Percentiles rank a stretch among this genome's conserved stretches.
These are phyloP conservation scores for Heliconius erato DNA, from an alignment of 2,888 invertebrate genomes.

Conservation along the genomic window DNA sequence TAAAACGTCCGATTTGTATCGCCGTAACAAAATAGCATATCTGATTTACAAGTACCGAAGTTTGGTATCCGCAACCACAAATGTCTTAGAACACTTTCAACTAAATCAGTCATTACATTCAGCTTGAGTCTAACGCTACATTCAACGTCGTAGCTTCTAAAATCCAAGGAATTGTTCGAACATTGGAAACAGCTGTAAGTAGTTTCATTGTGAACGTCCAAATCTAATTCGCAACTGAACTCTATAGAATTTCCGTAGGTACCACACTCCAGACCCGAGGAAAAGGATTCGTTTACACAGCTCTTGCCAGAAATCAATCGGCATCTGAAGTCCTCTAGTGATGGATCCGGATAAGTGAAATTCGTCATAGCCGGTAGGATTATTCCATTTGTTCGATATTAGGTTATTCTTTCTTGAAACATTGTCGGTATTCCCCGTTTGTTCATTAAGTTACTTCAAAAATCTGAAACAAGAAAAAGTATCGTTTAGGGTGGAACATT, in stretches of 20 bases:
- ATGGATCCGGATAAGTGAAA: constrained; percentile 67
- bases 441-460: constrained; percentile 13
- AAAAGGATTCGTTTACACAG: constrained; percentile 61
- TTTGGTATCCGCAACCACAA: constrained; percentile 77
- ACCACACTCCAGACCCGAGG: constrained; percentile 68
- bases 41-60: constrained; percentile 68
- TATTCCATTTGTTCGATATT: constrained; percentile 45
- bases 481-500: constrained; percentile 3
- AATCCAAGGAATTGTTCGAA: constrained; percentile 65
- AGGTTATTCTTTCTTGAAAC: constrained; percentile 47
- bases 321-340: constrained; percentile 73
- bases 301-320: constrained; percentile 64
- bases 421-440: constrained; percentile 28
- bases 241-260: constrained; percentile 58
- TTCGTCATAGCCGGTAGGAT: constrained; percentile 70
- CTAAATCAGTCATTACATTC: constrained; percentile 72
- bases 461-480: constrained; percentile 46
- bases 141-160: constrained; percentile 68
- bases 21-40: constrained; percentile 70
- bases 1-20: constrained; percentile 75
- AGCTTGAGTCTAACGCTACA: constrained; percentile 78
- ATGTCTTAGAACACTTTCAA: constrained; percentile 76
- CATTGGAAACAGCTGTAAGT: constrained; percentile 75
- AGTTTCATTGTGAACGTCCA: constrained; percentile 81
- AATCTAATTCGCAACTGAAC: constrained; percentile 72